Conservation (phyloP, 2,888 invertebrate genomes). For the Brenthis ino region DNA sequence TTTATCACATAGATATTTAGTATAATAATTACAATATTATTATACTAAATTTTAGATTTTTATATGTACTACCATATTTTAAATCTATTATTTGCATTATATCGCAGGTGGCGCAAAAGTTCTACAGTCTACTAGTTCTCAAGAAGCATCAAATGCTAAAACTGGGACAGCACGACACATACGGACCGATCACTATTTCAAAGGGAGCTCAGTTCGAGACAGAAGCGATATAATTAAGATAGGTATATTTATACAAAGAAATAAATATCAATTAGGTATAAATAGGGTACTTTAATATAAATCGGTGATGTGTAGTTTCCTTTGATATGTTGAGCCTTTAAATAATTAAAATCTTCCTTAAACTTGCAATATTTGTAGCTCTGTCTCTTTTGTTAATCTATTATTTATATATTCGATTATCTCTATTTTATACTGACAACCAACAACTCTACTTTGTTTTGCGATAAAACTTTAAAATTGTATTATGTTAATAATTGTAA, state of each 20-base stretch:
- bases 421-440: no score
- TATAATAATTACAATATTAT: no score
- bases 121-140: slow-evolving; percentile 98
- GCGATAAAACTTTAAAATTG: not conserved
- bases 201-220: slow-evolving; percentile 94
- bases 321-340: slow-evolving; percentile 65
- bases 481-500: not conserved
- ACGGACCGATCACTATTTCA: slow-evolving; percentile 92
- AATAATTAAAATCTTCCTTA: no score
- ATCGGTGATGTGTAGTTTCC: slow-evolving; percentile 25
- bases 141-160: slow-evolving; percentile 98
- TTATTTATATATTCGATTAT: no score
- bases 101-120: slow-evolving; percentile 95
- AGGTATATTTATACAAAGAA: slow-evolving; percentile 46
- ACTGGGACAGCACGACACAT: slow-evolving; percentile 92
- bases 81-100: slow-evolving; percentile 8
- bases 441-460: no score
- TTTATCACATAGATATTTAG: no score
- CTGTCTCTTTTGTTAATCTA: no score
- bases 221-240: slow-evolving; percentile 69
- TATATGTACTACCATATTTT: not conserved
- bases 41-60: no score
- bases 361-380: no score
- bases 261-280: slow-evolving; percentile 68
- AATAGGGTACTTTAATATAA: slow-evolving; percentile 47